Evolutionary conservation across 2,113 vertebrate species (phyloP).

Genomic region (Erpornis zantholeuca): DNA sequence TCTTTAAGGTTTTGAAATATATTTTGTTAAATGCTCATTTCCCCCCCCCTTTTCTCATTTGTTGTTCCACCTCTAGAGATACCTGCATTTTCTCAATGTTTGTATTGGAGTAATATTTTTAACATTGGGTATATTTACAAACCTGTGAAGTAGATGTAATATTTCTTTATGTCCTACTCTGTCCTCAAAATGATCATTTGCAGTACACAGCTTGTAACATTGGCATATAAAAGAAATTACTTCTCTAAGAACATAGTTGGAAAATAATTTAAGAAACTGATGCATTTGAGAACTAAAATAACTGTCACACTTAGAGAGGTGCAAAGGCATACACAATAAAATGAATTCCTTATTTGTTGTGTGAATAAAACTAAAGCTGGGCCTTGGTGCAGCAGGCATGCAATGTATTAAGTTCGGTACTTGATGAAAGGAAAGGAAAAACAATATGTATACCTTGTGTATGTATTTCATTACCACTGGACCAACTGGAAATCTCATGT

Average conservation of each 20-base stretch:
- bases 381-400: neutral
- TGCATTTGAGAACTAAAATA: neutral
- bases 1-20: neutral
- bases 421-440: neutral
- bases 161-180: neutral
- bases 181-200: neutral
- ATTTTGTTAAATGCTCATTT: neutral
- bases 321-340: neutral
- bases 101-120: neutral
- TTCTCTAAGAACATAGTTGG: neutral
- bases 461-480: neutral
- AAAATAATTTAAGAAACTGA: neutral
- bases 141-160: neutral
- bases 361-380: neutral
- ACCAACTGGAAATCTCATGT: neutral
- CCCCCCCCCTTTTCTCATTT: neutral
- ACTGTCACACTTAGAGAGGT: neutral
- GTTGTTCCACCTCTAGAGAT: neutral
- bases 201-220: neutral
- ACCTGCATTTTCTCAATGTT: neutral
- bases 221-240: neutral
- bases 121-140: neutral
- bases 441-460: rapidly evolving
- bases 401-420: neutral
- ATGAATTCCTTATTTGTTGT: neutral